Evolutionary conservation across 2,113 vertebrate species (phyloP).

Genomic region (Phylloscopus trochilus): DNA sequence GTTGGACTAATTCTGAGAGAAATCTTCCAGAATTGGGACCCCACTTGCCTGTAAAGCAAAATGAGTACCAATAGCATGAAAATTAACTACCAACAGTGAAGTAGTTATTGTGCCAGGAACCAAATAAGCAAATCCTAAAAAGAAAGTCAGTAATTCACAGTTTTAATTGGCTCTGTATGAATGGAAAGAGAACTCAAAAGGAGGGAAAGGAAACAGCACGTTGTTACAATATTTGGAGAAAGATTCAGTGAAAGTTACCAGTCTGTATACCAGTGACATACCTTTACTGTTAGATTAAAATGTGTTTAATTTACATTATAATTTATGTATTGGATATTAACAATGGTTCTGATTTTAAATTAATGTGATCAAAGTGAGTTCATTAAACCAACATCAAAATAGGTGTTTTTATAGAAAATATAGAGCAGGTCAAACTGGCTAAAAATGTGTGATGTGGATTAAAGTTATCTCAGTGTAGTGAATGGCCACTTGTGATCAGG

Average conservation of each 20-base stretch:
- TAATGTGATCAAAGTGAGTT: neutral
- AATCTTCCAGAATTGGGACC: neutral
- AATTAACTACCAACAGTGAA: neutral
- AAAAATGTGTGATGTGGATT: neutral
- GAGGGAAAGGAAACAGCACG: neutral
- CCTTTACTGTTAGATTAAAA: neutral
- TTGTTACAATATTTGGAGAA: neutral
- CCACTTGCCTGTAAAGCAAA: neutral
- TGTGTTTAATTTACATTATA: neutral
- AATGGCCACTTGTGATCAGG: neutral
- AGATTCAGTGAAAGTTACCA: neutral
- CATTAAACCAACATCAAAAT: neutral
- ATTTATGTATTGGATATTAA: neutral
- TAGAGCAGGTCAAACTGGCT: neutral
- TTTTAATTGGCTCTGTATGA: neutral
- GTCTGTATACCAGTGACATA: neutral
- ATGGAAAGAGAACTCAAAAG: neutral
- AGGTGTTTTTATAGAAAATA: neutral
- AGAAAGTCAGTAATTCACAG: neutral
- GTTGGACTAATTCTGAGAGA: neutral
- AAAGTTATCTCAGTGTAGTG: neutral
- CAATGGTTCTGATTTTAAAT: neutral
- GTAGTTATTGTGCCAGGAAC: neutral
- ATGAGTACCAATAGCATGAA: fast-evolving
- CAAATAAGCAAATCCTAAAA: neutral